Evolutionary conservation across 1,140 invertebrate genomes (phyloP).

Genomic region (Brachystomella parvula): DNA sequence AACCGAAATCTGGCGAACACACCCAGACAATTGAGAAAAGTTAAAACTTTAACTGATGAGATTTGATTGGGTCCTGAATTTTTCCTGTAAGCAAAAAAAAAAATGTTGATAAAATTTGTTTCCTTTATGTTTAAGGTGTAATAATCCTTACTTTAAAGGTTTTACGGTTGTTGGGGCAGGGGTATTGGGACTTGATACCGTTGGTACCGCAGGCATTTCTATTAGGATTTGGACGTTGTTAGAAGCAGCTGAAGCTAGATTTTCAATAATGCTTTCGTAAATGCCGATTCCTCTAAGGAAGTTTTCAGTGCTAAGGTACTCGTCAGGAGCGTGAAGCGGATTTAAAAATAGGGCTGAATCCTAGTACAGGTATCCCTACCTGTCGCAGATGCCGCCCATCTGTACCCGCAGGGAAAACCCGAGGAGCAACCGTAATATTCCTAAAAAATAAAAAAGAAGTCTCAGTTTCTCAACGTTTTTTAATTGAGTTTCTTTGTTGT

Average conservation of each 20-base stretch:
- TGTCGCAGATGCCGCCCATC: not conserved
- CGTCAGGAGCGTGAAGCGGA: not conserved
- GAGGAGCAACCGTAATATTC: not conserved
- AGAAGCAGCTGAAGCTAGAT: not conserved
- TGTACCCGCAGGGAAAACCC: not conserved
- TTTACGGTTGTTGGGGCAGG: too few species aligned
- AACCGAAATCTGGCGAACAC: too few species aligned
- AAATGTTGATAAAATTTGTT: too few species aligned
- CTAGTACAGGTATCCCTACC: not conserved
- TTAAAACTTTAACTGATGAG: too few species aligned
- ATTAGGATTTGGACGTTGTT: too few species aligned
- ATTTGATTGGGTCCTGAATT: too few species aligned
- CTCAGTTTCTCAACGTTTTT: not conserved
- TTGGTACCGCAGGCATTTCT: too few species aligned
- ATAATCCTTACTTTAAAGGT: too few species aligned
- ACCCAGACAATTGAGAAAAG: too few species aligned
- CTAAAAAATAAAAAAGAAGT: not conserved
- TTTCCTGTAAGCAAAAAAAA: too few species aligned
- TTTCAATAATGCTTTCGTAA: not conserved
- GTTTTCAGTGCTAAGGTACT: not conserved
- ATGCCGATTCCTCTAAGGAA: not conserved
- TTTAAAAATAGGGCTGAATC: not conserved
- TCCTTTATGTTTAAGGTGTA: too few species aligned
- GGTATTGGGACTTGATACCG: too few species aligned
- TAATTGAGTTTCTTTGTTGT: not conserved